Percentiles rank a stretch among this genome's conserved stretches.
Evolutionary conservation across 2,797 vertebrate species (phyloP).

Genomic region (Phalloptychus januarius): DNA sequence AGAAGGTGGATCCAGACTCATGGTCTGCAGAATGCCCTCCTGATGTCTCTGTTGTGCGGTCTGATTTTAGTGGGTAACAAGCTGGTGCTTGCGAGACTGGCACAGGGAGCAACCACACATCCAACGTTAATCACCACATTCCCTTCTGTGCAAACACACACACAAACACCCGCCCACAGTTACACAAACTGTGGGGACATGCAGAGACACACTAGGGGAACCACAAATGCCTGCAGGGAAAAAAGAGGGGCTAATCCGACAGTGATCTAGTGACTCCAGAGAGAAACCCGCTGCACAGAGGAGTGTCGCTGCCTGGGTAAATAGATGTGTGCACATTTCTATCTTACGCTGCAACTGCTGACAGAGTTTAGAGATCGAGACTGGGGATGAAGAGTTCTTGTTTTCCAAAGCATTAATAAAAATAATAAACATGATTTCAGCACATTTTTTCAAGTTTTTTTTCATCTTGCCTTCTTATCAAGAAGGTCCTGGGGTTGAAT

Average conservation of each 20-base stretch:
- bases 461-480: not conserved
- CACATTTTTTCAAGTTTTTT: not conserved
- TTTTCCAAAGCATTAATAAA: not conserved
- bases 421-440: not conserved
- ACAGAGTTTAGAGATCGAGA: constrained; percentile 11
- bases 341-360: not conserved
- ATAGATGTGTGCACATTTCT: constrained; percentile 8
- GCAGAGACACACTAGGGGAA: constrained; percentile 62
- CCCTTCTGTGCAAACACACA: constrained; percentile 26
- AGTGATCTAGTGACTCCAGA: constrained; percentile 80
- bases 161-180: constrained; percentile 20
- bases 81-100: constrained; percentile 78
- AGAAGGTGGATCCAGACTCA: constrained; percentile 9
- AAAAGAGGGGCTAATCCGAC: constrained; percentile 75
- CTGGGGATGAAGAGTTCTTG: not conserved
- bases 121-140: constrained; percentile 75
- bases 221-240: constrained; percentile 71
- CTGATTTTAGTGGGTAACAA: constrained; percentile 65
- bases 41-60: constrained; percentile 74
- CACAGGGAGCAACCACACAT: constrained; percentile 68
- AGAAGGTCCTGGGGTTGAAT: not conserved
- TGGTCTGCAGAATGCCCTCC: constrained; percentile 23
- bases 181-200: constrained; percentile 34
- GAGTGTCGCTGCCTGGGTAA: constrained; percentile 56
- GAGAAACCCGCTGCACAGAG: constrained; percentile 55